These are phyloP conservation scores for Aphaenogaster floridana DNA, from an alignment of 1,140 invertebrate species.

Conservation along the genomic window DNA sequence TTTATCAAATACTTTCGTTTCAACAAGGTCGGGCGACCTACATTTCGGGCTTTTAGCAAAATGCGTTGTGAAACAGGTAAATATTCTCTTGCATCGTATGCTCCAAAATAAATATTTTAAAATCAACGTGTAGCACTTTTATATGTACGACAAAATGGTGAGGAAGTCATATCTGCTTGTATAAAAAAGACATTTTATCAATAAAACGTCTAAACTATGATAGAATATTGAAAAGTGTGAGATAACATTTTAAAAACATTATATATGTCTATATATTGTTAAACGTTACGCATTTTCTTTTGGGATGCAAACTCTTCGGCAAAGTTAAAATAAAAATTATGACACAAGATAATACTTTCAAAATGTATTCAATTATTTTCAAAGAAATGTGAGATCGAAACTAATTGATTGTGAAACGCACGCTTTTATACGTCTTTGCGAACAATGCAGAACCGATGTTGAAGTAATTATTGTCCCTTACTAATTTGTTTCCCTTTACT, in stretches of 20 bases:
- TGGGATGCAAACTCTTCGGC: not conserved
- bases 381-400: not conserved
- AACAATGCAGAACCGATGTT: not conserved
- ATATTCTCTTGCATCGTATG: not conserved
- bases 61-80: not conserved
- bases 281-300: not conserved
- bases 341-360: not conserved
- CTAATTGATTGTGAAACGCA: not conserved
- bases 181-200: not conserved
- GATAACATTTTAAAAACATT: not conserved
- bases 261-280: not conserved
- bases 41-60: not conserved
- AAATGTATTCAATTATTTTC: not conserved
- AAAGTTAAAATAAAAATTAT: constrained; percentile 1
- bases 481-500: not conserved
- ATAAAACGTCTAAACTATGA: not conserved
- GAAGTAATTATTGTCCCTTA: constrained; percentile 21
- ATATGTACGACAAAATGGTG: not conserved
- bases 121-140: not conserved
- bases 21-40: not conserved
- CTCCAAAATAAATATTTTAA: constrained; percentile 44
- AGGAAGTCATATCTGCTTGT: not conserved
- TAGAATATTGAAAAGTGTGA: not conserved
- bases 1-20: constrained; percentile 10
- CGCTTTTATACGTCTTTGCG: not conserved